These are phyloP conservation scores for Atethmia centrago DNA, from an alignment of 2,888 invertebrate genomes.

Conservation along the genomic window DNA sequence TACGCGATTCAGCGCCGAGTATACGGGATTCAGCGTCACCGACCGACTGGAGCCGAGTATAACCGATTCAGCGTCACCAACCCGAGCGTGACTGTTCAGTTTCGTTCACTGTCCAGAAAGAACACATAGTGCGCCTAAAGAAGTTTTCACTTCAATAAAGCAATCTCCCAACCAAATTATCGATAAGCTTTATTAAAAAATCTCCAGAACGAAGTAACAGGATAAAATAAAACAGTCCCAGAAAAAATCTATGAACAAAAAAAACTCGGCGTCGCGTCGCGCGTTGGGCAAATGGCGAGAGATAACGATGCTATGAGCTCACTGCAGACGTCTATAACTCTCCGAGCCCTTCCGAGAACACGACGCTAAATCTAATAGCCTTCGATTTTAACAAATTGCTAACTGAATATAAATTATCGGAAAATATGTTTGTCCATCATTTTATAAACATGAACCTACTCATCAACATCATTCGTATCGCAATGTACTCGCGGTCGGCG, in stretches of 20 bases:
- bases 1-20: background rate
- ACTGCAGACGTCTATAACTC: constrained; percentile 25
- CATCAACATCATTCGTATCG: too few relatives aligned
- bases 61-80: too few relatives aligned
- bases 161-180: background rate
- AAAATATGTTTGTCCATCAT: background rate
- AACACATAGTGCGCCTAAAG: background rate
- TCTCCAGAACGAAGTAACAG: background rate
- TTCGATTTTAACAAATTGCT: constrained; percentile 32
- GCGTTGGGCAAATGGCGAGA: constrained; percentile 4
- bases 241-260: constrained; percentile 39
- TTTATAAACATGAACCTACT: background rate
- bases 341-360: constrained; percentile 42
- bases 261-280: constrained; percentile 7
- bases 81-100: background rate
- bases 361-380: constrained; percentile 10
- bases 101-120: background rate
- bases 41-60: too few relatives aligned
- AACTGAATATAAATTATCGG: background rate
- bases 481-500: too few relatives aligned
- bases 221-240: background rate
- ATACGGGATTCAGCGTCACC: too few relatives aligned
- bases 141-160: background rate
- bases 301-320: constrained; percentile 27
- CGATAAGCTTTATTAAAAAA: background rate